A percentile compares a stretch with the other conserved stretches of the same genome.
phyloP scores from a whole-genome alignment of 2,113 vertebrate genomes.

The Fregata magnificens region DNA sequence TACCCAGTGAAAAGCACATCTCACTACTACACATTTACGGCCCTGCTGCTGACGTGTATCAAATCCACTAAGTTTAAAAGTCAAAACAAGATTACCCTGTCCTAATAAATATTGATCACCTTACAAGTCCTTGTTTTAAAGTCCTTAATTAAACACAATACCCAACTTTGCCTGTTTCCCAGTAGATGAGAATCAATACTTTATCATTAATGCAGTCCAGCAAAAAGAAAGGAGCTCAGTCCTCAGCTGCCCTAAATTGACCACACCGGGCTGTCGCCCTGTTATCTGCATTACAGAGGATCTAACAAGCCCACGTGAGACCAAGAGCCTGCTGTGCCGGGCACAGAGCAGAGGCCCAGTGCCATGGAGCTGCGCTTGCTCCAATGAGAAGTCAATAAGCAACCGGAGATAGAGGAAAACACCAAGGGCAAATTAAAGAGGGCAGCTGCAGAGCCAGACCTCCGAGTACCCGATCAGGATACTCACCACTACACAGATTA shows the following conservation, averaged over 20 bases:
- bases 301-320: not conserved
- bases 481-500: too few relatives aligned
- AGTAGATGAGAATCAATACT: not conserved
- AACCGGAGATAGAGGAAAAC: not conserved
- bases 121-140: not conserved
- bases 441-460: not conserved
- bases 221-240: not conserved
- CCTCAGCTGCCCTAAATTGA: not conserved
- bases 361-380: not conserved
- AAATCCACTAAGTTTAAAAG: not conserved
- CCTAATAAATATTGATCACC: slow-evolving; percentile 23
- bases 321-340: not conserved
- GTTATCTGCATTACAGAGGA: not conserved
- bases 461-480: not conserved
- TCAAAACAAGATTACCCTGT: not conserved
- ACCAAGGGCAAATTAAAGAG: not conserved
- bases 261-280: not conserved
- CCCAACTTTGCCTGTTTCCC: not conserved
- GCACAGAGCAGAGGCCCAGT: not conserved
- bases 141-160: slow-evolving; percentile 27
- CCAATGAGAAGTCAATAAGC: not conserved
- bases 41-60: not conserved
- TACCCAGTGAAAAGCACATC: not conserved
- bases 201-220: not conserved
- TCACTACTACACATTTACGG: not conserved